phyloP scores from a whole-genome alignment of 2,888 invertebrate species.

The Bombyx huttoni region DNA sequence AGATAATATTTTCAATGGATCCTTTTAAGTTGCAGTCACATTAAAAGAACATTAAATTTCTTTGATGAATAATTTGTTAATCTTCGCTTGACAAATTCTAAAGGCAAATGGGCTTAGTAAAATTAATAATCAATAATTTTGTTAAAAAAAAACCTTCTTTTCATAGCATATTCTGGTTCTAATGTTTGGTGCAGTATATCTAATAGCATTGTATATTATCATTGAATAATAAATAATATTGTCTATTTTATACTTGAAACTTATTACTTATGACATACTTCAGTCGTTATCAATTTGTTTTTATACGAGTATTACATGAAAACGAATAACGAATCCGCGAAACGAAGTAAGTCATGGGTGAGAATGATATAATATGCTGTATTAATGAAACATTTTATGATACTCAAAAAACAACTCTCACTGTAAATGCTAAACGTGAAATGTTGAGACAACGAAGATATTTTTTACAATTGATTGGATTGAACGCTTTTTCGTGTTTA shows the following conservation, averaged over 20 bases:
- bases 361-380: constrained; percentile 19
- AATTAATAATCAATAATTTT: constrained; percentile 38
- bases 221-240: constrained; percentile 49
- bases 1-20: too few species aligned
- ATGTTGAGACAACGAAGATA: constrained; percentile 45
- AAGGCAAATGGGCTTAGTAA: constrained; percentile 65
- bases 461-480: constrained; percentile 69
- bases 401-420: constrained; percentile 69
- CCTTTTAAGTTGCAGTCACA: constrained; percentile 19
- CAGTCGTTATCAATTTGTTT: constrained; percentile 1
- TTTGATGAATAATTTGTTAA: constrained; percentile 33
- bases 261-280: constrained; percentile 44
- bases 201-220: constrained; percentile 70
- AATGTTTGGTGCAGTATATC: constrained; percentile 69
- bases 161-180: constrained; percentile 61
- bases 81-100: constrained; percentile 44
- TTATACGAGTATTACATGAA: background rate
- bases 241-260: constrained; percentile 41
- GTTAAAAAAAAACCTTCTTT: constrained; percentile 45
- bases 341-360: constrained; percentile 38
- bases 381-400: constrained; percentile 41
- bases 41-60: constrained; percentile 12
- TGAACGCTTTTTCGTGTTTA: constrained; percentile 75
- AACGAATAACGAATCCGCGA: background rate
- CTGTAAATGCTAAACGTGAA: constrained; percentile 46